A percentile compares a stretch with the other conserved stretches of the same genome.
Evolutionary conservation across 2,888 invertebrate species (phyloP).

Genomic region (Scaptomyza polygonia): DNA sequence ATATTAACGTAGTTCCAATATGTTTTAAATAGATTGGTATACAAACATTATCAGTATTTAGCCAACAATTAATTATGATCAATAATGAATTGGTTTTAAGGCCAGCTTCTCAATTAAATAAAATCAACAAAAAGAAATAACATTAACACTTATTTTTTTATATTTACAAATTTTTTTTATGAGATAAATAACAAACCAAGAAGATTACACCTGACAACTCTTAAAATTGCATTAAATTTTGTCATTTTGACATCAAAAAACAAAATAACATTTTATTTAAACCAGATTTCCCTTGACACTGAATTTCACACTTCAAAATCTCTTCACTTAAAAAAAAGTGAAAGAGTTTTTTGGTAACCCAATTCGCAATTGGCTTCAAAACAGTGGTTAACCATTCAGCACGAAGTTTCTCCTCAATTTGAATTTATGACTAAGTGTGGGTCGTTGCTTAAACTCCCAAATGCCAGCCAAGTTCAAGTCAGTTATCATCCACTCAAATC

Average conservation of each 20-base stretch:
- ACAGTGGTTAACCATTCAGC: background rate
- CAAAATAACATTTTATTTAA: background rate
- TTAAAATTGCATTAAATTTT: too few relatives aligned
- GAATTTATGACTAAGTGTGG: conserved; percentile 11
- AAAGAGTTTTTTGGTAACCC: conserved; percentile 6
- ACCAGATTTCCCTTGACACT: conserved; percentile 1
- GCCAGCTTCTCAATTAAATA: background rate
- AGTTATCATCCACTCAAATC: conserved; percentile 12
- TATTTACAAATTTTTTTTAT: too few relatives aligned
- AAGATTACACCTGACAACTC: too few relatives aligned
- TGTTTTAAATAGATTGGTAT: background rate
- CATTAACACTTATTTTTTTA: too few relatives aligned
- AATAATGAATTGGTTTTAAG: too few relatives aligned
- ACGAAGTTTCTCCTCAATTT: conserved; percentile 28
- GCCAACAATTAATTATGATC: too few relatives aligned
- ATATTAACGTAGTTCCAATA: too few relatives aligned
- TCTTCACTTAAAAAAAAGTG: conserved; percentile 2
- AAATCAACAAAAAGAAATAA: too few relatives aligned
- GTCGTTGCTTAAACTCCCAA: conserved; percentile 4
- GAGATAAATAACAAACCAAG: background rate
- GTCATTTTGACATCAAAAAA: background rate
- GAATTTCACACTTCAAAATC: background rate
- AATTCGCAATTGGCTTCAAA: conserved; percentile 10
- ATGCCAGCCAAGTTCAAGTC: conserved; percentile 21
- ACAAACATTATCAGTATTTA: background rate